A percentile compares a stretch with the other conserved stretches of the same genome.
These are phyloP conservation scores for Nylanderia fulva DNA, from an alignment of 1,140 invertebrate genomes.

Conservation along the genomic window DNA sequence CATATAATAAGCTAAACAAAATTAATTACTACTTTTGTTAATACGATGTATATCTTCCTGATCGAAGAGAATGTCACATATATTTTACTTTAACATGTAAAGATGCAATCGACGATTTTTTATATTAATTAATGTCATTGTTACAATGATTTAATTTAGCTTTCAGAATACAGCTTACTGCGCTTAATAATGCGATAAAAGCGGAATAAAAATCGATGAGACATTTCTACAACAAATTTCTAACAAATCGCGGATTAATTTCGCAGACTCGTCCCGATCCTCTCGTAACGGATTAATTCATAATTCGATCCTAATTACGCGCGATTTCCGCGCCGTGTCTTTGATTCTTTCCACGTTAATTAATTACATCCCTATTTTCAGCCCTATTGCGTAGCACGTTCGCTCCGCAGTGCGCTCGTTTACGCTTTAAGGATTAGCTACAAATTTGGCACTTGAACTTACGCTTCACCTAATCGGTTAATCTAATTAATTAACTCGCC, in stretches of 20 bases:
- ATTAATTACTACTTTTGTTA: not conserved
- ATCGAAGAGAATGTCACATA: not conserved
- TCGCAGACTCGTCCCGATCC: slow-evolving; percentile 3
- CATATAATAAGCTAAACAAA: not conserved
- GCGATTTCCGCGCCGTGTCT: not conserved
- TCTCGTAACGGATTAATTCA: not conserved
- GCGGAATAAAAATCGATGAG: not conserved
- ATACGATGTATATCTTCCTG: not conserved
- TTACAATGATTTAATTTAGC: not conserved
- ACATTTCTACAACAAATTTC: not conserved
- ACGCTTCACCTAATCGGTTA: slow-evolving; percentile 78
- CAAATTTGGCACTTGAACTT: slow-evolving; percentile 83
- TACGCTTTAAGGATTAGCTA: slow-evolving; percentile 78
- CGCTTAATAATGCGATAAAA: not conserved
- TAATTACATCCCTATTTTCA: slow-evolving; percentile 59
- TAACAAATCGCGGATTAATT: slow-evolving; percentile 28
- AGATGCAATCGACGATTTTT: not conserved
- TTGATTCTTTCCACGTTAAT: slow-evolving; percentile 43
- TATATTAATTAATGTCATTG: not conserved
- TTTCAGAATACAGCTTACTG: not conserved
- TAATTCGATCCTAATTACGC: slow-evolving; percentile 2
- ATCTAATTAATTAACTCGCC: slow-evolving; percentile 69
- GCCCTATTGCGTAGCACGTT: slow-evolving; percentile 44
- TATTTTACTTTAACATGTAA: not conserved
- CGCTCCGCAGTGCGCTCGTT: slow-evolving; percentile 38